These are phyloP conservation scores for Cinara cedri DNA, from an alignment of 2,888 invertebrate species.

Conservation along the genomic window DNA sequence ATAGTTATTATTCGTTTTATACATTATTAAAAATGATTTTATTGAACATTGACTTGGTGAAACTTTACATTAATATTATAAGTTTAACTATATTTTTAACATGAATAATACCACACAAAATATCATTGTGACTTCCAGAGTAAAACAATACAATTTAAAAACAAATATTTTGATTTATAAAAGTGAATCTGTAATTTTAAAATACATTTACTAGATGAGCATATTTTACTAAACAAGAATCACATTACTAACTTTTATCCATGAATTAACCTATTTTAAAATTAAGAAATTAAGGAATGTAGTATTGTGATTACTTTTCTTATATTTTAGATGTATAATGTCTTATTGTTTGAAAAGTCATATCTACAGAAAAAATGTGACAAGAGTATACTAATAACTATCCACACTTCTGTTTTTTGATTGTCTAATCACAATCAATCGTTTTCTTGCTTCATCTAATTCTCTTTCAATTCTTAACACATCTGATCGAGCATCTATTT, in stretches of 20 bases:
- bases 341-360: neutral
- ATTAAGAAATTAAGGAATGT: slow-evolving; percentile 12
- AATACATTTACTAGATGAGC: no score
- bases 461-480: slow-evolving; percentile 54
- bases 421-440: slow-evolving; percentile 50
- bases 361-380: neutral
- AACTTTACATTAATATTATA: neutral
- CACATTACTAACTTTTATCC: neutral
- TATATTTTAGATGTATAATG: neutral
- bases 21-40: neutral
- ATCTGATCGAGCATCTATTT: slow-evolving; percentile 53
- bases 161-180: no score
- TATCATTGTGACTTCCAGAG: neutral
- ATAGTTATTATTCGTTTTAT: slow-evolving; percentile 19
- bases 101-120: neutral
- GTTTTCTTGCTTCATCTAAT: slow-evolving; percentile 49
- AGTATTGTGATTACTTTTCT: slow-evolving; percentile 29
- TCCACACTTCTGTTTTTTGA: slow-evolving; percentile 43
- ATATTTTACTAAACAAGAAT: neutral
- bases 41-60: neutral
- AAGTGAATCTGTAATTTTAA: no score
- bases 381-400: slow-evolving; percentile 35
- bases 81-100: neutral
- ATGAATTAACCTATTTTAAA: neutral
- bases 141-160: neutral